phyloP scores from a whole-genome alignment of 2,888 invertebrate species.

The Beris morrisii region DNA sequence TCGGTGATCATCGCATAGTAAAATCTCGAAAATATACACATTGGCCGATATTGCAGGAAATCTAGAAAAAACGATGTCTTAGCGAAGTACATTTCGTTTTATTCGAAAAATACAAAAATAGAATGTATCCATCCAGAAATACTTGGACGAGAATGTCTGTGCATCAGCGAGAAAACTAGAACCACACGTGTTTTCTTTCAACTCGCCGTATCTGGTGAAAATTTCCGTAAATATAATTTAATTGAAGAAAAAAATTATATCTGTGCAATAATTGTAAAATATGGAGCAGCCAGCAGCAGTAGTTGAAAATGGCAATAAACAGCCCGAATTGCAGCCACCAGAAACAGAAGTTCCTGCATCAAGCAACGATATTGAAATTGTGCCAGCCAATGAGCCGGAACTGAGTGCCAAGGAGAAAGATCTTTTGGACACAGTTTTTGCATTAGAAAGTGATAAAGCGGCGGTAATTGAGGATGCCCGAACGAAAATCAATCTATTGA shows the following conservation, averaged over 20 bases:
- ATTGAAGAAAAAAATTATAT: not conserved
- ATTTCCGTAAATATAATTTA: not conserved
- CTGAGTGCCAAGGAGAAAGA: constrained; percentile 45
- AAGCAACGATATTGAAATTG: not conserved
- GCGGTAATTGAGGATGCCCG: constrained; percentile 53
- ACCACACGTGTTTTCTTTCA: constrained; percentile 15
- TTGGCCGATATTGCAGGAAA: no score
- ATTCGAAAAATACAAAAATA: constrained; percentile 18
- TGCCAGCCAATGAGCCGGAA: not conserved
- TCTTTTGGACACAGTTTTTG: constrained; percentile 53
- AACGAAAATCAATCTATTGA: constrained; percentile 48
- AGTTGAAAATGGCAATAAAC: constrained; percentile 14
- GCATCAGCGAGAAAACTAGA: not conserved
- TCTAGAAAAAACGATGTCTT: no score
- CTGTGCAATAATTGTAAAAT: not conserved
- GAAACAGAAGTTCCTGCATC: not conserved
- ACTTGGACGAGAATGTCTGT: not conserved
- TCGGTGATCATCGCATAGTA: no score
- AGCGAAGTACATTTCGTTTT: not conserved
- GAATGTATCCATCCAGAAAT: constrained; percentile 9
- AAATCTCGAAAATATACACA: no score
- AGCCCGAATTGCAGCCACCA: not conserved
- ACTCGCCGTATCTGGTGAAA: not conserved
- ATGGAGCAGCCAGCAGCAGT: not conserved
- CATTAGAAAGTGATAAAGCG: constrained; percentile 55